Percentiles rank a stretch among this genome's conserved stretches.
These are phyloP conservation scores for Pycnomerus fuliginosus DNA, from an alignment of 2,888 invertebrate genomes.

Conservation along the genomic window DNA sequence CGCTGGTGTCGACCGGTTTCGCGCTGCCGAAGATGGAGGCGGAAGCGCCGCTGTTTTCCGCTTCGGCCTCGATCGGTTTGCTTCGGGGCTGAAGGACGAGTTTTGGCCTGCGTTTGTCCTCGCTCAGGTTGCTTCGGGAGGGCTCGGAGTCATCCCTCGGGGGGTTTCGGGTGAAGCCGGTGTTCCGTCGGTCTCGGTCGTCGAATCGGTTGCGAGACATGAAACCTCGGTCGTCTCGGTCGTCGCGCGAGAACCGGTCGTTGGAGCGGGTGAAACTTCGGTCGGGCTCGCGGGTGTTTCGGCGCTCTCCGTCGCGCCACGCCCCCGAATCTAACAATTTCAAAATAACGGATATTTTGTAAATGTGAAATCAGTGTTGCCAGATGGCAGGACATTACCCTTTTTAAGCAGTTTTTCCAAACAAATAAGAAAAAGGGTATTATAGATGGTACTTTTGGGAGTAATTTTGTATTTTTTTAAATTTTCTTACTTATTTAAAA, in stretches of 20 bases:
- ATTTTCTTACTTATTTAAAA: too few species aligned
- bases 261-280: constrained; percentile 10
- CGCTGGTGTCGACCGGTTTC: constrained; percentile 91
- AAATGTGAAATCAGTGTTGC: not conserved
- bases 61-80: constrained; percentile 64
- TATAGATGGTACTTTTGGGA: too few species aligned
- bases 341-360: too few species aligned
- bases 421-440: too few species aligned
- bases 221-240: constrained; percentile 12
- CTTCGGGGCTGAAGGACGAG: constrained; percentile 79
- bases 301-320: constrained; percentile 17
- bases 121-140: constrained; percentile 1
- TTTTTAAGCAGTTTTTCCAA: not conserved
- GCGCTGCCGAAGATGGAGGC: constrained; percentile 91
- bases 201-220: not conserved
- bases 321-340: too few species aligned
- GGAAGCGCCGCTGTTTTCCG: constrained; percentile 59
- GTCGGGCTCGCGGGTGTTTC: constrained; percentile 8
- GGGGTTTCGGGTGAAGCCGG: constrained; percentile 7
- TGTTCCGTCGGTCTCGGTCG: constrained; percentile 2
- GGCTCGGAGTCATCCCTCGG: constrained; percentile 5
- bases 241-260: constrained; percentile 12
- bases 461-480: too few species aligned
- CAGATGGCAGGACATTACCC: too few species aligned
- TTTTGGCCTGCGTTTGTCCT: constrained; percentile 76